Conservation (phyloP, 1,140 invertebrate species). For the Papilio helenus region DNA sequence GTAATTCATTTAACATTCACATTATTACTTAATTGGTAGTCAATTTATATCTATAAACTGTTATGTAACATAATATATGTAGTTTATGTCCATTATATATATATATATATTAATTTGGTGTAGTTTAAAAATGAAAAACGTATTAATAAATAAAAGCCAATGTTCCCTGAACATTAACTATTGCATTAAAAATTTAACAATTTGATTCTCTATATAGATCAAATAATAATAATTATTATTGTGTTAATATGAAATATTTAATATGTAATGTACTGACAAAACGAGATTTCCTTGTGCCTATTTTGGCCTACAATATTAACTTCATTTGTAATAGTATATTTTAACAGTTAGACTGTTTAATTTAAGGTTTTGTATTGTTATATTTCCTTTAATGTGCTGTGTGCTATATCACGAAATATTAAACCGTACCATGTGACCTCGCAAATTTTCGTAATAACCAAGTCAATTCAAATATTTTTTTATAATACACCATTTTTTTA, state of each 20-base stretch:
- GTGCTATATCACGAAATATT: neutral
- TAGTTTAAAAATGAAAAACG: no score
- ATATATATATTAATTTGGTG: no score
- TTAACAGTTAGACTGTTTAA: neutral
- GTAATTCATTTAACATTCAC: no score
- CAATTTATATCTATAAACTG: no score
- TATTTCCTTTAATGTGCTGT: neutral
- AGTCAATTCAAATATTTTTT: conserved; percentile 13
- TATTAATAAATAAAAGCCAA: no score
- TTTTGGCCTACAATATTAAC: neutral
- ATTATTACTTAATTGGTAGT: no score
- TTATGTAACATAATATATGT: no score
- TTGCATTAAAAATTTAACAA: no score
- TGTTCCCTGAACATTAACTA: no score
- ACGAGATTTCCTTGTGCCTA: neutral
- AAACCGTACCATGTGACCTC: neutral
- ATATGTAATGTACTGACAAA: neutral
- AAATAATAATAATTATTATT: neutral
- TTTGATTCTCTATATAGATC: neutral
- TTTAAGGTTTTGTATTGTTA: neutral
- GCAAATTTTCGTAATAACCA: neutral
- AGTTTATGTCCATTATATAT: no score
- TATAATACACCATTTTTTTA: neutral
- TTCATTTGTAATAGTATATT: neutral
- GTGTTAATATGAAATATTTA: neutral